A percentile compares a stretch with the other conserved stretches of the same genome.
These are phyloP conservation scores for Rhaphigaster nebulosa DNA, from an alignment of 2,888 invertebrate species.

Conservation along the genomic window DNA sequence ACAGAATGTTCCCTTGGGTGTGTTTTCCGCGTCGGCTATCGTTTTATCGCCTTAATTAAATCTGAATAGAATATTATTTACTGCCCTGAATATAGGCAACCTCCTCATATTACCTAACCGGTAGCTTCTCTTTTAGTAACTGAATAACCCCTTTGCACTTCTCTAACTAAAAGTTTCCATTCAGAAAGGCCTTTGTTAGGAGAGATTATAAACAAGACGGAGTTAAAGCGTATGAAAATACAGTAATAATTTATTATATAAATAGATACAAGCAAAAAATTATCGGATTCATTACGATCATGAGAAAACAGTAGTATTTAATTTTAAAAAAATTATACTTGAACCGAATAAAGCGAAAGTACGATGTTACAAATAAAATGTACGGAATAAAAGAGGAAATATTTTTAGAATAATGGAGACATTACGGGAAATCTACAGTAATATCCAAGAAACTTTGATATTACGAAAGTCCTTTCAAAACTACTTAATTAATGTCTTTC, in stretches of 20 bases:
- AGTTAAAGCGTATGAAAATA: neutral
- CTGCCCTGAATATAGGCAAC: neutral
- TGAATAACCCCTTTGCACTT: neutral
- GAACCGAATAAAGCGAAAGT: neutral
- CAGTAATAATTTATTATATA: neutral
- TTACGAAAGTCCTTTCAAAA: neutral
- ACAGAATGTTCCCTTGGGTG: slow-evolving; percentile 47
- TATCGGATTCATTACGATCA: no score
- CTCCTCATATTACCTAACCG: slow-evolving; percentile 9
- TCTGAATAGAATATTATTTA: slow-evolving; percentile 49
- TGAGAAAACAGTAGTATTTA: no score
- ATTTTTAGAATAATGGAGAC: neutral
- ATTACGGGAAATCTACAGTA: neutral
- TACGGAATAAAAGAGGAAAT: neutral
- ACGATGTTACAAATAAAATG: neutral
- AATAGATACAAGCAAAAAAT: no score
- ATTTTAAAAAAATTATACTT: no score
- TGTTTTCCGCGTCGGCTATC: neutral
- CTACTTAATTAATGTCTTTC: neutral
- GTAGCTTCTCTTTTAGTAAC: slow-evolving; percentile 31
- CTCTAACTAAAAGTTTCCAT: neutral
- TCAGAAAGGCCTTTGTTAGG: neutral
- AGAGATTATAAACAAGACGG: neutral
- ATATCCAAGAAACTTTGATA: neutral
- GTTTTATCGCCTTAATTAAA: slow-evolving; percentile 54